Conservation (phyloP, 2,888 invertebrate genomes). For the Heliconius aoede region DNA sequence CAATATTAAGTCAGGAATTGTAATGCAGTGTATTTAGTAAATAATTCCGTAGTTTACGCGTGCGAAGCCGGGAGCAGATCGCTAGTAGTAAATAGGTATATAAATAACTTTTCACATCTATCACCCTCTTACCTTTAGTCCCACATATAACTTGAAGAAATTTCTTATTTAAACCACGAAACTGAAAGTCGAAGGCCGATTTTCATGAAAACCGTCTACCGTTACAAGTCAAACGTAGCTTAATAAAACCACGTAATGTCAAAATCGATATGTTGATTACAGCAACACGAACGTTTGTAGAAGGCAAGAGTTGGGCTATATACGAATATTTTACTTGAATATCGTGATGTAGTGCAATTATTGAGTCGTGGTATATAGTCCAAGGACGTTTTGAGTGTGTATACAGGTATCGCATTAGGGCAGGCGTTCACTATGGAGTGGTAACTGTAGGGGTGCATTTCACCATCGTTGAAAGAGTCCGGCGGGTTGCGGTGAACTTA, state of each 20-base stretch:
- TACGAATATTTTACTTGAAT: conserved; percentile 54
- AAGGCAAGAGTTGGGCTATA: conserved; percentile 52
- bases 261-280: conserved; percentile 58
- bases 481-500: not conserved
- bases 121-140: not conserved
- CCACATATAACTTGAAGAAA: not conserved
- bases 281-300: conserved; percentile 49
- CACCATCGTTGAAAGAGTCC: conserved; percentile 6
- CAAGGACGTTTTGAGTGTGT: conserved; percentile 63
- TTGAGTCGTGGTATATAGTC: conserved; percentile 69
- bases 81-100: too few species aligned
- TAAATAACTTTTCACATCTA: too few species aligned
- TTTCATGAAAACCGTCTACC: conserved; percentile 32
- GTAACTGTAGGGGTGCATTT: conserved; percentile 26
- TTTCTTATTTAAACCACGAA: conserved; percentile 20
- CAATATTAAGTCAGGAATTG: too few species aligned
- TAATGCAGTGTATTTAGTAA: too few species aligned
- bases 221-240: conserved; percentile 46
- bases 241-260: conserved; percentile 51
- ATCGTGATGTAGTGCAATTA: conserved; percentile 80
- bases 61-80: too few species aligned
- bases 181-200: conserved; percentile 8
- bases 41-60: too few species aligned
- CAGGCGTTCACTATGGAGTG: conserved; percentile 32
- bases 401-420: conserved; percentile 36